Conservation (phyloP, 2,888 invertebrate species). For the Drosophila fungiperda region DNA sequence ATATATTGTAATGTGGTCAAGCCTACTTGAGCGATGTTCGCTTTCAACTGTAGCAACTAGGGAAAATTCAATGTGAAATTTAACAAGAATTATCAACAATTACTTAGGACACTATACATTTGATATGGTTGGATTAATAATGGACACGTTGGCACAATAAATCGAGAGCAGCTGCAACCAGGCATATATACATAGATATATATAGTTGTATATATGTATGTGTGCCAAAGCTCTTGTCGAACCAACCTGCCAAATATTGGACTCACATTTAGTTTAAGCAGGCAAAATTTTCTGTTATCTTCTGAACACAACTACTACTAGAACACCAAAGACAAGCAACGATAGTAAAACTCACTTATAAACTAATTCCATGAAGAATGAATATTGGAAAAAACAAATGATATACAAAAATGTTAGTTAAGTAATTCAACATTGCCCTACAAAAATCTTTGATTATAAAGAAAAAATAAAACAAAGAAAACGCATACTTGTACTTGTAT, state of each 20-base stretch:
- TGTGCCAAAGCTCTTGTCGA: constrained; percentile 28
- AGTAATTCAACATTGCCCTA: constrained; percentile 51
- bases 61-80: constrained; percentile 65
- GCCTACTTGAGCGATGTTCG: constrained; percentile 82
- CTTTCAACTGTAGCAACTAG: constrained; percentile 79
- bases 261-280: constrained; percentile 53
- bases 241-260: constrained; percentile 58
- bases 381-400: constrained; percentile 4
- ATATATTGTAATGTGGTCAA: constrained; percentile 64
- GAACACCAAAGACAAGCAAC: constrained; percentile 61
- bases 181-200: not conserved
- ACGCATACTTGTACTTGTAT: constrained; percentile 24
- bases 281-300: constrained; percentile 54
- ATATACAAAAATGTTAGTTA: constrained; percentile 42
- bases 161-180: not conserved
- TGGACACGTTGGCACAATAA: constrained; percentile 16
- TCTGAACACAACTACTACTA: constrained; percentile 46
- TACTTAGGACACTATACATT: constrained; percentile 34
- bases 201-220: not conserved
- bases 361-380: constrained; percentile 47
- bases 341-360: constrained; percentile 65
- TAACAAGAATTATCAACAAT: constrained; percentile 34
- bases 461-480: constrained; percentile 2
- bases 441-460: constrained; percentile 22
- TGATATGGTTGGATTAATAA: constrained; percentile 40